A percentile compares a stretch with the other conserved stretches of the same genome.
phyloP scores from a whole-genome alignment of 2,888 invertebrate species.

The Chymomyza procnemis region DNA sequence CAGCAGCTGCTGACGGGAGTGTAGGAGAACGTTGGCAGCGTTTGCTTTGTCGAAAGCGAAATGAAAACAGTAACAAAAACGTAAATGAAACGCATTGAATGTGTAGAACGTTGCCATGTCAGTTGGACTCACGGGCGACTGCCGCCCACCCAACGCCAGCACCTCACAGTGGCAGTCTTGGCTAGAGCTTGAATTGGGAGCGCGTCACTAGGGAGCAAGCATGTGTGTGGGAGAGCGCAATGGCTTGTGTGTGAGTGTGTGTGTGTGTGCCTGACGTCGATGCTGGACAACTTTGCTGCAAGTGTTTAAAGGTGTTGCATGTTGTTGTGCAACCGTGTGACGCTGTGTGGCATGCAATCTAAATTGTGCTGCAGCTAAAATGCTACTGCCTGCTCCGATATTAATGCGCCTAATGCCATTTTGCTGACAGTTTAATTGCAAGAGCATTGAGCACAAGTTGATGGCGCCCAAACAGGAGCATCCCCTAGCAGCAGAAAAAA shows the following conservation, averaged over 20 bases:
- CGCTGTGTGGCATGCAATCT: conserved; percentile 34
- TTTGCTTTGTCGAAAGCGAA: conserved; percentile 39
- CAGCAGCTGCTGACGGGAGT: not conserved
- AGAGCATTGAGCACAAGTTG: not conserved
- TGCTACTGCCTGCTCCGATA: conserved; percentile 10
- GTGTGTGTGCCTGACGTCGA: conserved; percentile 59
- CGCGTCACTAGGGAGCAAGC: conserved; percentile 16
- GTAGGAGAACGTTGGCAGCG: not conserved
- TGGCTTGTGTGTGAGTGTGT: too few relatives aligned
- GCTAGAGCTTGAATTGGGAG: not conserved
- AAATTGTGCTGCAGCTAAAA: conserved; percentile 17
- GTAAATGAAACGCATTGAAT: conserved; percentile 48
- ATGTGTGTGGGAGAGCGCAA: conserved; percentile 11
- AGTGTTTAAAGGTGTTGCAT: conserved; percentile 34
- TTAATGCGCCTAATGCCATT: conserved; percentile 5
- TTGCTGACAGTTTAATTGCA: conserved; percentile 4
- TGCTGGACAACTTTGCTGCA: conserved; percentile 56
- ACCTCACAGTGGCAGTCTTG: not conserved
- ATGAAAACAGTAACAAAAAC: conserved; percentile 54
- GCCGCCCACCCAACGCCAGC: not conserved
- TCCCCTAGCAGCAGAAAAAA: not conserved
- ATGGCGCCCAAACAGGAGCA: not conserved
- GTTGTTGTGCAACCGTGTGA: conserved; percentile 6
- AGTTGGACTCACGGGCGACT: not conserved
- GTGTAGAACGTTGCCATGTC: conserved; percentile 18